These are phyloP conservation scores for Candidula unifasciata DNA, from an alignment of 2,888 invertebrate genomes.

Conservation along the genomic window DNA sequence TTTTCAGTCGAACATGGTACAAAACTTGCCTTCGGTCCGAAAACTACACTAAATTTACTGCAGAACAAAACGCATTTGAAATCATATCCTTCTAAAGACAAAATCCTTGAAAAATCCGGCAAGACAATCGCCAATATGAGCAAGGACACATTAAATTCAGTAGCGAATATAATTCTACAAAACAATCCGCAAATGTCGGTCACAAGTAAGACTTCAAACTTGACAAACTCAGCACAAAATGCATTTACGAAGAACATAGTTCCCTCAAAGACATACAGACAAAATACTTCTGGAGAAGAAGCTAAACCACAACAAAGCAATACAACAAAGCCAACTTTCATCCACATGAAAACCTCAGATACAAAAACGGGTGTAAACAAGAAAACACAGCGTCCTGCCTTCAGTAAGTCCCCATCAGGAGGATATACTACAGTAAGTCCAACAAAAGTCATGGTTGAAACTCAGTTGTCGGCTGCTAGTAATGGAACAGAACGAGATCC, in stretches of 20 bases:
- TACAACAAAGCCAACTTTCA: neutral
- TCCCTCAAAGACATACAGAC: neutral
- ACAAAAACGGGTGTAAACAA: neutral
- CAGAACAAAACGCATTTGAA: no score
- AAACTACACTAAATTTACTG: no score
- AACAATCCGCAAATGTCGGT: neutral
- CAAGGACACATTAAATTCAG: neutral
- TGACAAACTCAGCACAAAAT: neutral
- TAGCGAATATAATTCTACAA: neutral
- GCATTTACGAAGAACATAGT: neutral
- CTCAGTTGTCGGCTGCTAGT: neutral
- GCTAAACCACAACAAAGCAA: neutral
- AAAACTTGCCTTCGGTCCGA: no score
- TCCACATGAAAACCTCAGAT: neutral
- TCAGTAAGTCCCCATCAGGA: neutral
- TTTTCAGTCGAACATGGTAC: no score
- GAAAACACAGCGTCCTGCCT: no score
- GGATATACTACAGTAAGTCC: neutral
- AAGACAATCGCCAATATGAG: neutral
- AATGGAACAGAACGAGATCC: constrained; percentile 12
- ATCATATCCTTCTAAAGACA: no score
- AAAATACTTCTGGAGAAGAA: neutral
- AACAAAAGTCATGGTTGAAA: neutral
- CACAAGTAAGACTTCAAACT: neutral
- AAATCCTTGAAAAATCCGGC: no score